Evolutionary conservation across 1,140 invertebrate species (phyloP), one percentile per base, ranked within the genome.

Genomic region (Drosophila melanica): DNA sequence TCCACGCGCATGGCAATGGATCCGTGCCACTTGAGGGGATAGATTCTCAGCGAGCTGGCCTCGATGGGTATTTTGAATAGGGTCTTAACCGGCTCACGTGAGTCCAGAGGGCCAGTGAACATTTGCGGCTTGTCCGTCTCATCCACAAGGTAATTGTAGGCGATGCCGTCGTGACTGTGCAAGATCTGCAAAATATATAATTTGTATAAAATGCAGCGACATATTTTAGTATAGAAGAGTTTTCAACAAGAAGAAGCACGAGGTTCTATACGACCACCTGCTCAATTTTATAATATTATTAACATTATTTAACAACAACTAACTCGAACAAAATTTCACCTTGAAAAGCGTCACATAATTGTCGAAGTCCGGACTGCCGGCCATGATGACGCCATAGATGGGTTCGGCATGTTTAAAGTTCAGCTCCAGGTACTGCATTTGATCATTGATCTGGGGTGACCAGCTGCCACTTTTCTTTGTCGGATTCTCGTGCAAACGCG

Each of bases 291-390:
- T 1, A 18, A 18, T 18, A 18, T 27, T 27, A 5, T 27, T 1
- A 18, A 18, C 2, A 18, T 27, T 27, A 5, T 27, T 27, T 27
- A 27, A 27, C 23, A 27, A 27, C 1, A 1, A 18, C 20, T 23
- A 23, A 27, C 27, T n/a, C n/a, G n/a, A n/a, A n/a, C n/a, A n/a
- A 6, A 27, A 27, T 27, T 27, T 27, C 27, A 92, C 90, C 80
- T 94, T 93, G 70, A 95, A 97, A 64, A 95, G 95, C 4, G 96
- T 96, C 14, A 97, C 95, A 85, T 94, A 96, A 79, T 96, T 94
- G 75, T 96, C 93, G 50, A 93, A 93, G 2, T 93, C 65, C 0
- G 94, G 93, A 90, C 93, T 95, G 18, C 96, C 96, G 74, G 94
- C 94, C 62, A 96, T 84, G 23, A 94, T 86, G 8, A 97, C 92